A percentile compares a stretch with the other conserved stretches of the same genome.
phyloP scores from a whole-genome alignment of 2,888 invertebrate species.

The Craniophora ligustri region DNA sequence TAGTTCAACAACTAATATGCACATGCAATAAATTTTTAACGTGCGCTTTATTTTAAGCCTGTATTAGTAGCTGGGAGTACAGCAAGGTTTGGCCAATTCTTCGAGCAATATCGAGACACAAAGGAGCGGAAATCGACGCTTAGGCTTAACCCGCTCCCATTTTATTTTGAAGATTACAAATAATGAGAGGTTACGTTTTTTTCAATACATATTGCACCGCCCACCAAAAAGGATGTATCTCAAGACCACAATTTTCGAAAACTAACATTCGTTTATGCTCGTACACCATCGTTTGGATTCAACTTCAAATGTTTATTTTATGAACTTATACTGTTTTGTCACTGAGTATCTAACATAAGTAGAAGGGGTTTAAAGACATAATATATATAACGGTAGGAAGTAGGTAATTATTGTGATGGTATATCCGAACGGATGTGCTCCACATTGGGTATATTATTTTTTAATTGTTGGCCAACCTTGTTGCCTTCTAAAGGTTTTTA shows the following conservation, averaged over 20 bases:
- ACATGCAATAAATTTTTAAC: background rate
- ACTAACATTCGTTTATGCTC: background rate
- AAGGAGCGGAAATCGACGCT: slow-evolving; percentile 77
- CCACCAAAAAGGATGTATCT: slow-evolving; percentile 3
- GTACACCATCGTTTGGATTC: too few species aligned
- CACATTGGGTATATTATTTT: slow-evolving; percentile 70
- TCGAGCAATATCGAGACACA: slow-evolving; percentile 56
- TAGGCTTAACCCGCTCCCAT: slow-evolving; percentile 74
- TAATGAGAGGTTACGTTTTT: slow-evolving; percentile 80
- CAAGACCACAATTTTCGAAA: slow-evolving; percentile 2
- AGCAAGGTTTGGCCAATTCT: slow-evolving; percentile 23
- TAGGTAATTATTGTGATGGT: slow-evolving; percentile 79
- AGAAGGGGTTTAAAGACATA: slow-evolving; percentile 19
- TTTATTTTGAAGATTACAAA: slow-evolving; percentile 74
- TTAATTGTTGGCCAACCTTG: slow-evolving; percentile 49
- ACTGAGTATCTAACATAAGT: background rate
- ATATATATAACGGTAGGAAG: slow-evolving; percentile 82
- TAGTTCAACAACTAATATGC: too few species aligned
- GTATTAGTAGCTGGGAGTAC: slow-evolving; percentile 11
- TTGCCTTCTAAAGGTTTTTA: slow-evolving; percentile 20
- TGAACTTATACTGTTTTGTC: slow-evolving; percentile 13
- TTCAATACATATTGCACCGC: slow-evolving; percentile 38
- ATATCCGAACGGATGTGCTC: slow-evolving; percentile 80
- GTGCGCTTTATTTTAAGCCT: background rate
- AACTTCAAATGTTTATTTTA: background rate